Conservation (phyloP, 2,797 vertebrate species). For the Helostoma temminkii region DNA sequence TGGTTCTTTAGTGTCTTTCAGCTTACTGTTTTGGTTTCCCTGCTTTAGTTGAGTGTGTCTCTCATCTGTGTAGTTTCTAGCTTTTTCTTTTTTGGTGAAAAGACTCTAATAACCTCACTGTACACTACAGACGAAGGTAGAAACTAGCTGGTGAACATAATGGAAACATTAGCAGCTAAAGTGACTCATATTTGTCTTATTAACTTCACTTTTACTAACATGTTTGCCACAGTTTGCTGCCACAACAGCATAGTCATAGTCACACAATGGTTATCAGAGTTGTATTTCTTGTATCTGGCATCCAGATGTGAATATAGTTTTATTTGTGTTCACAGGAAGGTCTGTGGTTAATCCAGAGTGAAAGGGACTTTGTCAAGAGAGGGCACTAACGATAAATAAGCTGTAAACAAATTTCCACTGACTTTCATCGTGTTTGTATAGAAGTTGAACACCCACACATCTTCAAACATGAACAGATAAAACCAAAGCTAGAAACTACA, state of each 20-base stretch:
- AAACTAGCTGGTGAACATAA: background rate
- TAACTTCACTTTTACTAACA: too few relatives aligned
- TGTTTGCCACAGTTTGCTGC: too few relatives aligned
- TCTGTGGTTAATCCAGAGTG: too few relatives aligned
- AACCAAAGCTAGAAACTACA: background rate
- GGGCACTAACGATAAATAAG: background rate
- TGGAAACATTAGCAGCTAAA: too few relatives aligned
- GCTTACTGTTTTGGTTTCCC: background rate
- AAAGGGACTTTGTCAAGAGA: background rate
- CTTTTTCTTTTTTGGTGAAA: too few relatives aligned
- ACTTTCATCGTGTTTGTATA: background rate
- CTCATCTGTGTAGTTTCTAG: background rate
- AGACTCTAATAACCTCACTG: too few relatives aligned
- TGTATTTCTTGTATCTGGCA: too few relatives aligned
- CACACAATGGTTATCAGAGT: background rate
- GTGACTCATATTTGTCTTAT: too few relatives aligned
- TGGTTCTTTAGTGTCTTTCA: background rate
- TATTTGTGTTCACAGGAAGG: too few relatives aligned
- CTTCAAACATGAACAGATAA: slow-evolving; percentile 2
- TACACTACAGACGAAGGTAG: background rate
- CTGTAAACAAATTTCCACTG: too few relatives aligned
- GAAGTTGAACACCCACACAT: slow-evolving; percentile 1
- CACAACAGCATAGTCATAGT: background rate
- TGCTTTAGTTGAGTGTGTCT: too few relatives aligned
- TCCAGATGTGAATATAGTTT: too few relatives aligned